Conservation (phyloP, 1,140 invertebrate species). For the Diplogasteroides magnus region DNA sequence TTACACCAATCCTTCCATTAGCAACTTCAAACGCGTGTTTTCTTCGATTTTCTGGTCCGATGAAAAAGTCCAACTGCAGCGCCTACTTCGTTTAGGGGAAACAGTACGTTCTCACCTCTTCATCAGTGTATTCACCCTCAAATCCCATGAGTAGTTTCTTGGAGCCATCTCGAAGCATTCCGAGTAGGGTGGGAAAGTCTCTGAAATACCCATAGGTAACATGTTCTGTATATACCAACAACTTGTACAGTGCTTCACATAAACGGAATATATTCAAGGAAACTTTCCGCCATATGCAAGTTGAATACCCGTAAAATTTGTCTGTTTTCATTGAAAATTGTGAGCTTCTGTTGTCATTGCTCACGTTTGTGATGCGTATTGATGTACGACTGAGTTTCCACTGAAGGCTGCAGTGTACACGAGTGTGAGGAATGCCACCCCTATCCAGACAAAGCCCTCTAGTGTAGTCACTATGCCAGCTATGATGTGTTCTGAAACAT, state of each 20-base stretch:
- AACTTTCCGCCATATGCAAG: too few species aligned
- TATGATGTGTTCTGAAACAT: not conserved
- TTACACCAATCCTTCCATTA: not conserved
- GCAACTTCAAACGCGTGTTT: not conserved
- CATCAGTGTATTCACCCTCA: not conserved
- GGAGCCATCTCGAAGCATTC: not conserved
- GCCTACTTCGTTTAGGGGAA: not conserved
- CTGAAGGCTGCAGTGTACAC: not conserved
- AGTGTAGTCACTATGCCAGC: not conserved
- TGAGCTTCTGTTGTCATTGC: too few species aligned
- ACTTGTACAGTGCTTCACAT: too few species aligned
- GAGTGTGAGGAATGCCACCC: not conserved
- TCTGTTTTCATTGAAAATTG: too few species aligned
- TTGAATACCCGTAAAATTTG: too few species aligned
- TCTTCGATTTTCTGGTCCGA: not conserved
- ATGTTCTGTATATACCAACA: too few species aligned
- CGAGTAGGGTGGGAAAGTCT: not conserved
- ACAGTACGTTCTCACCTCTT: not conserved
- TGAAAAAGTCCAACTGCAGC: not conserved
- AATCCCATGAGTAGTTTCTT: not conserved
- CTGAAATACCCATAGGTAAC: too few species aligned
- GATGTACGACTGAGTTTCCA: not conserved
- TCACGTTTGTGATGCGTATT: not conserved
- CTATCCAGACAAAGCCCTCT: not conserved
- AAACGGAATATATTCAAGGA: not conserved